phyloP scores from a whole-genome alignment of 2,797 vertebrate genomes.

The Lepus oiostolus region DNA sequence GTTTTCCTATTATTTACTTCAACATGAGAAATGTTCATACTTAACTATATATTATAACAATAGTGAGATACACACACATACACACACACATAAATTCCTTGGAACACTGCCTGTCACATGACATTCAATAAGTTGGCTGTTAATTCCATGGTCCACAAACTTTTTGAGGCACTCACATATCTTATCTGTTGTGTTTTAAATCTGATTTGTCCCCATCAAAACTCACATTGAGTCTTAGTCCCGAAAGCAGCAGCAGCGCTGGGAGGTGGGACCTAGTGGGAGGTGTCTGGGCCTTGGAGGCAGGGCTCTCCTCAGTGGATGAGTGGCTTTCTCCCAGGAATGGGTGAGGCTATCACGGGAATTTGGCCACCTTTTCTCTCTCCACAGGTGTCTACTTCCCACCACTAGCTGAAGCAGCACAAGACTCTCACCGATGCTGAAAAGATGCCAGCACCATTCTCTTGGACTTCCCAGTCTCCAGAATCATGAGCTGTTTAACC shows the following conservation, averaged over 20 bases:
- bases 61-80: constrained; percentile 40
- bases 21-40: constrained; percentile 43
- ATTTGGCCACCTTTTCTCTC: not conserved
- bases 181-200: not conserved
- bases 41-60: constrained; percentile 71
- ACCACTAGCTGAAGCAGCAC: not conserved
- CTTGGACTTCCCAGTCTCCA: not conserved
- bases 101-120: not conserved
- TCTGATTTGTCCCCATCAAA: not conserved
- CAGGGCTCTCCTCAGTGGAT: not conserved
- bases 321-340: not conserved
- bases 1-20: constrained; percentile 33
- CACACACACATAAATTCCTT: constrained; percentile 42
- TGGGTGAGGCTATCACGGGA: not conserved
- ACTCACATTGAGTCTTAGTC: not conserved
- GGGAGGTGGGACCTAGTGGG: not conserved
- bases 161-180: not conserved
- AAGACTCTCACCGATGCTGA: not conserved
- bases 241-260: not conserved
- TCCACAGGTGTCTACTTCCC: not conserved
- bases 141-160: too few relatives aligned
- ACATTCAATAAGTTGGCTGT: constrained; percentile 19
- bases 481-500: not conserved
- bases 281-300: not conserved
- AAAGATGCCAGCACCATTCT: not conserved